Base-by-base conservation (phyloP, 2,888 invertebrate species). In the Schizaphis graminum region DNA sequence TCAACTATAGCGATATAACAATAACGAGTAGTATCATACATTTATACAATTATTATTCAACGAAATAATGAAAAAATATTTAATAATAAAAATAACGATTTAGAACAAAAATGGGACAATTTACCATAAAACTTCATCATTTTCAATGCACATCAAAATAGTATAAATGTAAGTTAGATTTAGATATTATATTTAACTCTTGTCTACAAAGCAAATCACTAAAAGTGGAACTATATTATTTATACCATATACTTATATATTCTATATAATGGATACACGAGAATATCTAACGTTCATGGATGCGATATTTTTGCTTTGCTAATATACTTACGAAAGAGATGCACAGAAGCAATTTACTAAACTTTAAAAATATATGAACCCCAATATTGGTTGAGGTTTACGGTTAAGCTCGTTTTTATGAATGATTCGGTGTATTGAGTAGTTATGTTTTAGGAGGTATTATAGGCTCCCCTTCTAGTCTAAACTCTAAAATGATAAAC, bases 161-260 rank as follows among this genome's bases (percentile, higher is more conserved):
- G 67, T 87, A 49, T 26, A 61, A 87, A 92, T n/a, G 16, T 35
- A 35, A 92, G 49, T 49, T 90, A 90, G 44, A 61, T 86, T 91
- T 86, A 91, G 86, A 47, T 41, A 86, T 57, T 24, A 57, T 86
- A 41, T 49, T 87, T 41, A 44, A 86, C 35, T 47, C 47, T 41
- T 44, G 91, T 57, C 85, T 84, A 57, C 91, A 41, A 56, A 86
- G 57, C 86, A 91, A 86, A 86, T 91, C 47, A 57, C 86, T 91
- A 35, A 91, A 57, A 57, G 44, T 24, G 47, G 44, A 86, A 53
- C 41, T 24, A 8, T 77, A 24, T 67, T 49, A 88, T 35, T 56
- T 26, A n/a, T n/a, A 7, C n/a, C n/a, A 24, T 49, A 49, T 10
- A 49, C 47, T 67, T 10, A 91, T 10, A 91, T 35, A 77, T 35